These are phyloP conservation scores for Drosophila repleta DNA, from an alignment of 1,140 invertebrate species.

Conservation along the genomic window DNA sequence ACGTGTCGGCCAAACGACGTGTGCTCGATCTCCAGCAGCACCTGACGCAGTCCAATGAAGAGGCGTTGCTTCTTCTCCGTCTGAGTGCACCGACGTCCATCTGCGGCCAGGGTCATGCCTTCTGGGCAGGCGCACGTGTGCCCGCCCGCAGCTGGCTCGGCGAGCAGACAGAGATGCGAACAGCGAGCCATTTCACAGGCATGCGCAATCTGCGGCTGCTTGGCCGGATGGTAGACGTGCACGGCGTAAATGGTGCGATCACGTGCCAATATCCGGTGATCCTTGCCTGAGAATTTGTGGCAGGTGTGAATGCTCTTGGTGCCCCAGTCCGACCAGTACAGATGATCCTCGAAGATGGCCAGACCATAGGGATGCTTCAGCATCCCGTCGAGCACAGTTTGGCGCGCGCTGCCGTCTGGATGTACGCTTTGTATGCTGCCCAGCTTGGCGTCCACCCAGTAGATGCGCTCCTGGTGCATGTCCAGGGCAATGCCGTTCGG, in stretches of 20 bases:
- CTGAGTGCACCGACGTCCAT: conserved; percentile 85
- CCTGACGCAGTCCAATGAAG: conserved; percentile 77
- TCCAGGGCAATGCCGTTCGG: conserved; percentile 96
- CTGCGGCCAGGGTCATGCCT: conserved; percentile 86
- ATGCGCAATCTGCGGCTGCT: conserved; percentile 86
- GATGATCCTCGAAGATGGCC: conserved; percentile 92
- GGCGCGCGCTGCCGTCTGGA: conserved; percentile 89
- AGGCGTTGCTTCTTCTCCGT: conserved; percentile 83
- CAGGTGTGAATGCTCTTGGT: conserved; percentile 87
- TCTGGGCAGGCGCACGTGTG: conserved; percentile 92
- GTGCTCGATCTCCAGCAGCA: conserved; percentile 84
- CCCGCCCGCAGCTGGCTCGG: conserved; percentile 84
- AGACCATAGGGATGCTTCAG: conserved; percentile 92
- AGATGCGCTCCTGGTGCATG: conserved; percentile 90
- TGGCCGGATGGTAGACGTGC: conserved; percentile 88
- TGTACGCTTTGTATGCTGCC: conserved; percentile 90
- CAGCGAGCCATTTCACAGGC: conserved; percentile 89
- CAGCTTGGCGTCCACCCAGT: conserved; percentile 92
- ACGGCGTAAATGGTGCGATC: conserved; percentile 86
- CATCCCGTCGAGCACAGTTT: conserved; percentile 86
- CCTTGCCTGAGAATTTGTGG: conserved; percentile 88
- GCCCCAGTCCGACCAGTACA: conserved; percentile 95
- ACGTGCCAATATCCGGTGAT: conserved; percentile 84
- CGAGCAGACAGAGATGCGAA: conserved; percentile 92
- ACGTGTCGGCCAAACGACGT: conserved; percentile 84